Evolutionary conservation across 2,888 invertebrate genomes (phyloP).

Genomic region (Lycia hirtaria): DNA sequence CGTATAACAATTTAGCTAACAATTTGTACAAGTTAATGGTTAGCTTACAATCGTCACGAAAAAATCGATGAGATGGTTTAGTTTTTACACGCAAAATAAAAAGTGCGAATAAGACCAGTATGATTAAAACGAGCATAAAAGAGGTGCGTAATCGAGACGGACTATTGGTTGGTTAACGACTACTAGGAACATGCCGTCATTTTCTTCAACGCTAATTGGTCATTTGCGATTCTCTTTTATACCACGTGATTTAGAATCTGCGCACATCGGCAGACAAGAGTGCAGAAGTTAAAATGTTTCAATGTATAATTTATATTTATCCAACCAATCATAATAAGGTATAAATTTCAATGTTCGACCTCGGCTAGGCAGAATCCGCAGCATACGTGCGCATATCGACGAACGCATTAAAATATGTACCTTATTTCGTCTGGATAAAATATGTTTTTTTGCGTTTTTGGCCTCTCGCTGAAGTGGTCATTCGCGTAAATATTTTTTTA

Average conservation of each 20-base stretch:
- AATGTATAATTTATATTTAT: too few relatives aligned
- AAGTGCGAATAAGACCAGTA: conserved; percentile 4
- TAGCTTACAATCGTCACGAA: conserved; percentile 47
- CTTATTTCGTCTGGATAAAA: too few relatives aligned
- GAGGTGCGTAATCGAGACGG: background rate
- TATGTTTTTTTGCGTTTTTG: too few relatives aligned
- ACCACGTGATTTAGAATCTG: conserved; percentile 4
- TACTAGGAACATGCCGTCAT: background rate
- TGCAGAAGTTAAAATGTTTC: too few relatives aligned
- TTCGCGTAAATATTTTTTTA: too few relatives aligned
- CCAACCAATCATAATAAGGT: too few relatives aligned
- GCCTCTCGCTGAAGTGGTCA: too few relatives aligned
- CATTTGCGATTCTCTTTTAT: conserved; percentile 2
- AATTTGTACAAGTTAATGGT: conserved; percentile 65
- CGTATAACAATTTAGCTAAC: conserved; percentile 32
- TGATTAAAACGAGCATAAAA: conserved; percentile 5
- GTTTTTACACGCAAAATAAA: conserved; percentile 34
- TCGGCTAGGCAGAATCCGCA: too few relatives aligned
- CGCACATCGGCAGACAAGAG: too few relatives aligned
- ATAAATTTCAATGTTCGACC: too few relatives aligned
- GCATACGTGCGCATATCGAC: too few relatives aligned
- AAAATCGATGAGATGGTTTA: conserved; percentile 49
- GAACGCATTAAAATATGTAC: too few relatives aligned
- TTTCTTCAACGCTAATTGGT: conserved; percentile 3
- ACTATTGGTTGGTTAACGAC: background rate